Base-by-base conservation (phyloP, 2,797 vertebrate species). In the Ammospiza maritima region DNA sequence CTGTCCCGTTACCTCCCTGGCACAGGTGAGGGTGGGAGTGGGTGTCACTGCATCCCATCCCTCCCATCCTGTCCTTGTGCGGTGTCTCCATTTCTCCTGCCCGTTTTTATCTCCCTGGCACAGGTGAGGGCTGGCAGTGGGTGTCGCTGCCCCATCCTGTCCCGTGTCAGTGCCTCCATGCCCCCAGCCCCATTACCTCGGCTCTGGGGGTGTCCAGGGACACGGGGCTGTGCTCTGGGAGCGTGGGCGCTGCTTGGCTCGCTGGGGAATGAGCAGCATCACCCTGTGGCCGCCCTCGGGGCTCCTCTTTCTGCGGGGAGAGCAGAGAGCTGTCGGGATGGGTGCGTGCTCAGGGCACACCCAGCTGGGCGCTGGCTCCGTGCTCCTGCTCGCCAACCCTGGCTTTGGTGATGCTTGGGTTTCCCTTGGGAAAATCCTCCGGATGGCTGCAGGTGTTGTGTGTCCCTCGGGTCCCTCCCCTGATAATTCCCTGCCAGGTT, bases 211-310 rank as follows among this genome's bases (percentile, higher is more conserved):
- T 0, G 16, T 17, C 19, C 70, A 18, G 36, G 51, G 7, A 8
- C 30, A 6, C 22, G 1, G n/a, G 2, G 50, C 67, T 16, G 62
- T n/a, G 8, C 8, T 2, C 50, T 1, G 9, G 29, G 11, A 23
- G 5, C 4, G 44, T 6, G 1, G n/a, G 23, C 0, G 34, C 29
- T 1, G 45, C 51, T 16, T 38, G 1, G 1, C 61, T 48, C 14
- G 0, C 5, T 1, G 51, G 11, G 29, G 27, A 40, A 7, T 0
- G 1, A 0, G 7, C 13, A 1, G 77, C 44, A 5, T 20, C 16
- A 0, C n/a, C 20, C 64, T 8, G 5, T 0, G 0, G 5, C 69
- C 10, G 13, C 16, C n/a, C 78, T 5, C 1, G 78, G 50, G 50
- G 30, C 45, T 81, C 6, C 0, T 36, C 30, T 1, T 48, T 42